Percentiles rank a stretch among this genome's conserved stretches.
Conservation (phyloP, 2,888 invertebrate species). For the Agrypnus murinus region DNA sequence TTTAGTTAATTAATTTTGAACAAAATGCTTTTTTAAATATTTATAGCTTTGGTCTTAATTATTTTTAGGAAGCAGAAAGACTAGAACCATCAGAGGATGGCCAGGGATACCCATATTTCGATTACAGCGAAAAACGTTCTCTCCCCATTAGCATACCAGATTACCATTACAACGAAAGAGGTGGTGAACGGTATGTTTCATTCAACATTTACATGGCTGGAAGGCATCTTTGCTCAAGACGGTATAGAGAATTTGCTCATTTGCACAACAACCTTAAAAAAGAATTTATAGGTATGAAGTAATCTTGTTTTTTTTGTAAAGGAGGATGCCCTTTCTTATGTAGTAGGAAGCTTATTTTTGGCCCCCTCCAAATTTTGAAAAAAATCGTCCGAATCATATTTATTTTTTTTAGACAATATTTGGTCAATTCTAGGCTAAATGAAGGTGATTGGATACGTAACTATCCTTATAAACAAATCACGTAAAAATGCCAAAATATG, state of each 20-base stretch:
- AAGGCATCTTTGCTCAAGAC: slow-evolving; percentile 94
- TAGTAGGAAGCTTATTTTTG: too few relatives aligned
- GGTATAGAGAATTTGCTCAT: slow-evolving; percentile 96
- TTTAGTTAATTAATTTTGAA: too few relatives aligned
- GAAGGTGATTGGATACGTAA: too few relatives aligned
- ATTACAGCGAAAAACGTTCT: slow-evolving; percentile 96
- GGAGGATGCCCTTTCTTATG: not conserved
- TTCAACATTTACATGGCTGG: slow-evolving; percentile 99
- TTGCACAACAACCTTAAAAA: slow-evolving; percentile 91
- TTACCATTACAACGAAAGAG: slow-evolving; percentile 91
- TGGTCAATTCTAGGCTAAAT: too few relatives aligned
- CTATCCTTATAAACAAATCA: too few relatives aligned
- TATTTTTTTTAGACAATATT: too few relatives aligned
- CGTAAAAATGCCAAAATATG: too few relatives aligned
- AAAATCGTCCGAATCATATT: too few relatives aligned
- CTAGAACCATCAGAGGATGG: slow-evolving; percentile 89
- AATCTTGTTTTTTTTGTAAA: not conserved
- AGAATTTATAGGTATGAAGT: slow-evolving; percentile 86
- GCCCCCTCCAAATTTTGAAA: too few relatives aligned
- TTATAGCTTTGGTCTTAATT: too few relatives aligned
- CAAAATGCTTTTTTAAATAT: too few relatives aligned
- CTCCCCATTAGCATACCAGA: slow-evolving; percentile 94
- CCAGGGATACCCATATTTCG: slow-evolving; percentile 86
- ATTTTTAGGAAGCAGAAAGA: slow-evolving; percentile 83
- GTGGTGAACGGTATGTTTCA: slow-evolving; percentile 93